Evolutionary conservation across 1,140 invertebrate species (phyloP).

Genomic region (Oreohelix idahoensis): DNA sequence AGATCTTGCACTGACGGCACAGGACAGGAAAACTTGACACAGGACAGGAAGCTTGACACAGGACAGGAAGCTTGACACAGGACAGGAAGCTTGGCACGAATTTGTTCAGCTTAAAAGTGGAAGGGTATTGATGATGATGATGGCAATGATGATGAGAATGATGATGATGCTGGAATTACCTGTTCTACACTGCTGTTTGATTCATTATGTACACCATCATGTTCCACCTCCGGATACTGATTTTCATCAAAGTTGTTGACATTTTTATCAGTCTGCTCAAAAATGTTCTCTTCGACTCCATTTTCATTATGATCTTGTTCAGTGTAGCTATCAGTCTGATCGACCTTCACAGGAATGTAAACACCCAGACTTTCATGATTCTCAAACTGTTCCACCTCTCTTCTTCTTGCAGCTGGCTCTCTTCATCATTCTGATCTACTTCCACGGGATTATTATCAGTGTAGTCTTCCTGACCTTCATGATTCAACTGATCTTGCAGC

Average conservation of each 20-base stretch:
- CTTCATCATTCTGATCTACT: too few relatives aligned
- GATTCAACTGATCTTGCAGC: not conserved
- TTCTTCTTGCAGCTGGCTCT: not conserved
- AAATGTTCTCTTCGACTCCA: not conserved
- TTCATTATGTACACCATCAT: slow-evolving; percentile 24
- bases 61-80: too few relatives aligned
- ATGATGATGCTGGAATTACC: slow-evolving; percentile 42
- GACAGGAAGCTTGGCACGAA: too few relatives aligned
- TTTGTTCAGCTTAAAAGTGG: too few relatives aligned
- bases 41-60: too few relatives aligned
- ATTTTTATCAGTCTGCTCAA: not conserved
- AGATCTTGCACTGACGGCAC: too few relatives aligned
- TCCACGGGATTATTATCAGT: not conserved
- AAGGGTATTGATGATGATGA: too few relatives aligned
- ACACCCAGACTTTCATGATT: not conserved
- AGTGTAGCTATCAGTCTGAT: not conserved
- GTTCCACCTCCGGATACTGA: not conserved
- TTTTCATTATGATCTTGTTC: not conserved
- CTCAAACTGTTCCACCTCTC: too few relatives aligned
- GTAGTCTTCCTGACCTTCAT: not conserved
- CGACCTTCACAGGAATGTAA: not conserved
- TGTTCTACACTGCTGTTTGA: slow-evolving; percentile 51
- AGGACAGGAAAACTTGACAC: too few relatives aligned
- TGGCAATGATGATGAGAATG: too few relatives aligned
- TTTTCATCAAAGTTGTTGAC: slow-evolving; percentile 6